Conservation (phyloP, 2,113 vertebrate species). For the Neoarius graeffei region DNA sequence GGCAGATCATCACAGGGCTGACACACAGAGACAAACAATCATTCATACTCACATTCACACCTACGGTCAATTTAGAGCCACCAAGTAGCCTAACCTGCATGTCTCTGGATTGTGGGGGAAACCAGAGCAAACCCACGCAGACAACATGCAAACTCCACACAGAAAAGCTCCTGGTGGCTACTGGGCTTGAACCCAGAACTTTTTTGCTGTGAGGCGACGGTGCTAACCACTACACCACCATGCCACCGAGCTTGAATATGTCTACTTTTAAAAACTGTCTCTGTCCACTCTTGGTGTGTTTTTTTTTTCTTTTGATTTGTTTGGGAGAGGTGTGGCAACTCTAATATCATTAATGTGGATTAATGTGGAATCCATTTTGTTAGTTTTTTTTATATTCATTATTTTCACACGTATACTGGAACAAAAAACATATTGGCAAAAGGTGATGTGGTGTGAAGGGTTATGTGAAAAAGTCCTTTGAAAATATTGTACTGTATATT, state of each 20-base stretch:
- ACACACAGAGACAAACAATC: too few relatives aligned
- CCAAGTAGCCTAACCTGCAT: too few relatives aligned
- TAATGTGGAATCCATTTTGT: neutral
- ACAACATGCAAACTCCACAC: too few relatives aligned
- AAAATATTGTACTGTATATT: neutral
- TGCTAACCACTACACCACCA: too few relatives aligned
- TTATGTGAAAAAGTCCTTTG: neutral
- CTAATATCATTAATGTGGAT: neutral
- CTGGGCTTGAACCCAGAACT: too few relatives aligned
- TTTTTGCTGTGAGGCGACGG: too few relatives aligned
- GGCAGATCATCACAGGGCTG: too few relatives aligned
- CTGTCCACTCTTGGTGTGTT: neutral
- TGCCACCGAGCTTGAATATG: neutral
- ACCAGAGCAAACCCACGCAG: too few relatives aligned
- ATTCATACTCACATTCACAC: too few relatives aligned
- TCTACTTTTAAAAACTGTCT: neutral
- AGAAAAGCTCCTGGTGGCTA: too few relatives aligned
- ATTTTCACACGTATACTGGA: neutral
- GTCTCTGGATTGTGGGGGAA: too few relatives aligned
- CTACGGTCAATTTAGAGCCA: too few relatives aligned
- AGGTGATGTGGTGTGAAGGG: neutral
- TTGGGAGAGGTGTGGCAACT: neutral
- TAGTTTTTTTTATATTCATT: neutral
- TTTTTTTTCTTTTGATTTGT: conserved; percentile 1
- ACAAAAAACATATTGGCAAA: neutral